These are phyloP conservation scores for Brachionus rotundiformis DNA, from an alignment of 1,140 invertebrate species.

Conservation along the genomic window DNA sequence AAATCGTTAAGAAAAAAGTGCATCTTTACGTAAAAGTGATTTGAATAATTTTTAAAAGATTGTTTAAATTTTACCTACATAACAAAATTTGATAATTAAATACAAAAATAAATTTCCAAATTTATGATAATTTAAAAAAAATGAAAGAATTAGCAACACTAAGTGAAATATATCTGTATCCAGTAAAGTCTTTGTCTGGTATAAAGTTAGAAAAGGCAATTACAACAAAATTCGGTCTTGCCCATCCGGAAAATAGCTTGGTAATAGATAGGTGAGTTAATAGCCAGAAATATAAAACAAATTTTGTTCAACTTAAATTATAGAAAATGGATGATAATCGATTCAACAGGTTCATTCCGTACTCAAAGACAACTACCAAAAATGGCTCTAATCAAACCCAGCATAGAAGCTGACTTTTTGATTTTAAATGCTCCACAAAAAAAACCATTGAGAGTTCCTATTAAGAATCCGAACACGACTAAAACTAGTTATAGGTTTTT, in stretches of 20 bases:
- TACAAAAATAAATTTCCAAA: not conserved
- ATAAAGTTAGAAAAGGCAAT: conserved; percentile 28
- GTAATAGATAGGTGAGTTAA: conserved; percentile 21
- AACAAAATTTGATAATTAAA: too few relatives aligned
- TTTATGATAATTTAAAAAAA: not conserved
- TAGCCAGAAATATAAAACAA: too few relatives aligned
- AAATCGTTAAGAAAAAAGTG: too few relatives aligned
- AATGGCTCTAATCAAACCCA: conserved; percentile 38
- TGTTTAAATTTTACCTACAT: too few relatives aligned
- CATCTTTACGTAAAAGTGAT: too few relatives aligned
- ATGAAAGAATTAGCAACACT: conserved; percentile 21
- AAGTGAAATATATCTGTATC: conserved; percentile 43
- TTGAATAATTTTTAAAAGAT: too few relatives aligned
- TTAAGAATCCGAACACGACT: not conserved
- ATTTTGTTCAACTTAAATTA: too few relatives aligned
- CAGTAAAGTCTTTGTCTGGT: conserved; percentile 32
- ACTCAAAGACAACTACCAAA: conserved; percentile 45
- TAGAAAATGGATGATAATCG: conserved; percentile 51
- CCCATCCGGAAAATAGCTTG: not conserved
- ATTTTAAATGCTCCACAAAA: not conserved
- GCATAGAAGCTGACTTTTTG: not conserved
- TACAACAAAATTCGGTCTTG: conserved; percentile 24
- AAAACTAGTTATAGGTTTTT: conserved; percentile 33
- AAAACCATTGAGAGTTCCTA: not conserved
- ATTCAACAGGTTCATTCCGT: conserved; percentile 7